Percentiles rank a stretch among this genome's conserved stretches.
phyloP scores from a whole-genome alignment of 1,140 invertebrate genomes.

The Drosophila sturtevanti region DNA sequence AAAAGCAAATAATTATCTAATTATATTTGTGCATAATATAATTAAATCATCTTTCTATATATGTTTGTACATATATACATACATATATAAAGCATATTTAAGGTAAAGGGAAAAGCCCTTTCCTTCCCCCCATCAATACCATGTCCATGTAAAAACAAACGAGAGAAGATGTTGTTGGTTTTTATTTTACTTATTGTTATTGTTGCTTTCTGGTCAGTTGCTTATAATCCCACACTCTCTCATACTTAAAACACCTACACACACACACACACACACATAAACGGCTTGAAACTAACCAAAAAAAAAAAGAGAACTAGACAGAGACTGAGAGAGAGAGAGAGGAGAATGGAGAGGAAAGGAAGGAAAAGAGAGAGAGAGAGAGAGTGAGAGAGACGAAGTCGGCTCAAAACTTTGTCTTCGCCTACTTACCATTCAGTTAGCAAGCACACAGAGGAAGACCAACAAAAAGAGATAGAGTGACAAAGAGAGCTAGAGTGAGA shows the following conservation, averaged over 20 bases:
- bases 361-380: background rate
- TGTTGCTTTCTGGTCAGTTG: conserved; percentile 44
- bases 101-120: background rate
- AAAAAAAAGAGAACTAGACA: too few relatives aligned
- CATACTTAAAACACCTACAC: conserved; percentile 5
- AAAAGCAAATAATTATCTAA: too few relatives aligned
- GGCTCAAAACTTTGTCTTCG: background rate
- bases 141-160: conserved; percentile 24
- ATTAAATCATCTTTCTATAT: too few relatives aligned
- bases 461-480: background rate
- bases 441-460: conserved; percentile 14
- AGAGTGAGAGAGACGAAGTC: background rate
- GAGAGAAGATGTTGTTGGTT: conserved; percentile 22
- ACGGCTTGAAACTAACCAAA: background rate
- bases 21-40: too few relatives aligned
- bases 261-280: conserved; percentile 11
- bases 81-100: background rate
- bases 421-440: conserved; percentile 2
- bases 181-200: conserved; percentile 14
- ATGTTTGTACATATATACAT: too few relatives aligned
- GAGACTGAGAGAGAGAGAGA: background rate
- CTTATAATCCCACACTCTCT: conserved; percentile 35
- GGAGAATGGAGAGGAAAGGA: background rate
- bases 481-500: background rate
- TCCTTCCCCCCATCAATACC: background rate